A percentile compares a stretch with the other conserved stretches of the same genome.
Conservation (phyloP, 1,140 invertebrate genomes). For the Dinoponera quadriceps region DNA sequence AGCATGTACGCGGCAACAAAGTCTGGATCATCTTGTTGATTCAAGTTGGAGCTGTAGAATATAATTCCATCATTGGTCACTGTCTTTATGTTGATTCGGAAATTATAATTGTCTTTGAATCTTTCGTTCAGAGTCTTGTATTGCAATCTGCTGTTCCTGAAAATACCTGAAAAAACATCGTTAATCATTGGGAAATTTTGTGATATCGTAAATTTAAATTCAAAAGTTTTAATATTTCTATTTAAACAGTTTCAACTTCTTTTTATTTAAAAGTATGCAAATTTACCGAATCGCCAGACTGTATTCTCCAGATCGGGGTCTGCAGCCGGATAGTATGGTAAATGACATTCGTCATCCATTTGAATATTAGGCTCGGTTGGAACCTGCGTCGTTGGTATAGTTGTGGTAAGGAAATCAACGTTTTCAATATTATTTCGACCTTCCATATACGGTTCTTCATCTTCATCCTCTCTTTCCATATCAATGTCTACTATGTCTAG, state of each 20-base stretch:
- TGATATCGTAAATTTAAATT: constrained; percentile 15
- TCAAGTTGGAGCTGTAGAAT: constrained; percentile 91
- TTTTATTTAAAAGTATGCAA: constrained; percentile 22
- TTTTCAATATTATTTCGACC: constrained; percentile 49
- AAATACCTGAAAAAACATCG: constrained; percentile 85
- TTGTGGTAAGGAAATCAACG: constrained; percentile 59
- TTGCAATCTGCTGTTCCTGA: constrained; percentile 91
- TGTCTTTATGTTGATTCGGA: constrained; percentile 94
- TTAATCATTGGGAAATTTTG: constrained; percentile 4
- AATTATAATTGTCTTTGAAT: constrained; percentile 89
- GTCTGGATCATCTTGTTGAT: constrained; percentile 87
- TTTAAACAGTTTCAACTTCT: neutral
- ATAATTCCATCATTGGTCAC: constrained; percentile 92
- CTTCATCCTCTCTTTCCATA: constrained; percentile 60
- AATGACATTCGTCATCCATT: constrained; percentile 77
- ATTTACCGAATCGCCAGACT: constrained; percentile 85
- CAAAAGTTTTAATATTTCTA: constrained; percentile 25
- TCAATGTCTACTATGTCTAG: constrained; percentile 76
- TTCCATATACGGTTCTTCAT: constrained; percentile 66
- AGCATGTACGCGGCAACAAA: constrained; percentile 93
- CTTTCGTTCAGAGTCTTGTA: constrained; percentile 88
- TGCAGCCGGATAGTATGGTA: constrained; percentile 80
- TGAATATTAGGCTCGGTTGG: constrained; percentile 60
- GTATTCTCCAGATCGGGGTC: constrained; percentile 81
- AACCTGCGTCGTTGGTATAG: constrained; percentile 61